Evolutionary conservation across 2,888 invertebrate species (phyloP).

Genomic region (Scaeva pyrastri): DNA sequence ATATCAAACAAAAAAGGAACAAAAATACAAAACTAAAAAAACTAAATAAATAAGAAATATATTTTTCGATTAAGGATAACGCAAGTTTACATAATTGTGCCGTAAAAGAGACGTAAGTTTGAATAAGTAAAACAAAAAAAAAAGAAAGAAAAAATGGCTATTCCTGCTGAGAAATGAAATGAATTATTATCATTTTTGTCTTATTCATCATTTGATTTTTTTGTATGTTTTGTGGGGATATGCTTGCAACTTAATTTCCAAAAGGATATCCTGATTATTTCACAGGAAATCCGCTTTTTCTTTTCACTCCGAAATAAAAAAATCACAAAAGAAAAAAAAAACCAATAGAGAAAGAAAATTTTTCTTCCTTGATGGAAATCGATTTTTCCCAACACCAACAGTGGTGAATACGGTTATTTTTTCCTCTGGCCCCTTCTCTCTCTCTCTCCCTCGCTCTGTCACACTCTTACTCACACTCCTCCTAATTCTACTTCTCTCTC

Average conservation of each 20-base stretch:
- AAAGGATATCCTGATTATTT: background rate
- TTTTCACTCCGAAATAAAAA: background rate
- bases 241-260: slow-evolving; percentile 1
- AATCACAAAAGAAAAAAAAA: slow-evolving; percentile 5
- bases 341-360: slow-evolving; percentile 49
- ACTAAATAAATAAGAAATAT: background rate
- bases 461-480: background rate
- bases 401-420: slow-evolving; percentile 47
- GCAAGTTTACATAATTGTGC: slow-evolving; percentile 61
- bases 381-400: slow-evolving; percentile 69
- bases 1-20: slow-evolving; percentile 3
- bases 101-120: slow-evolving; percentile 83
- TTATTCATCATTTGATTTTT: slow-evolving; percentile 4
- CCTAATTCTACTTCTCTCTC: background rate
- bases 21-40: background rate
- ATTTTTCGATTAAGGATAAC: background rate
- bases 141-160: slow-evolving; percentile 46
- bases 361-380: slow-evolving; percentile 66
- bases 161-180: slow-evolving; percentile 12
- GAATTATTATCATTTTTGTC: background rate
- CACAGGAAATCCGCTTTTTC: slow-evolving; percentile 15
- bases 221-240: slow-evolving; percentile 13
- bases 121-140: slow-evolving; percentile 35
- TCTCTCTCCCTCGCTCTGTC: background rate
- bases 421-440: background rate